phyloP scores from a whole-genome alignment of 2,113 vertebrate genomes.

The Odontesthes bonariensis region DNA sequence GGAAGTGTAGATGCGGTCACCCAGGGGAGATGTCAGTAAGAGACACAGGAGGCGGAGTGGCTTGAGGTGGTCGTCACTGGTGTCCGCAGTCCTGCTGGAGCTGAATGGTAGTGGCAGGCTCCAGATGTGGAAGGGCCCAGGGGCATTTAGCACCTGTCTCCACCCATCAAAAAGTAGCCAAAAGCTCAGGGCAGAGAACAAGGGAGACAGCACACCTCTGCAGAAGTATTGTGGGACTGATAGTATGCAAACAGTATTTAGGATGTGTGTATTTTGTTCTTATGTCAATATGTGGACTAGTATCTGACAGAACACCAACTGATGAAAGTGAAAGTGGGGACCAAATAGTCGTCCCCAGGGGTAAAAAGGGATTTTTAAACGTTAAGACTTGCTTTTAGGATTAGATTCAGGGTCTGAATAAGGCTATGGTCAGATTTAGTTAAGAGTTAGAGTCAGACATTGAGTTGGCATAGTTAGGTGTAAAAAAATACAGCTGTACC shows the following conservation, averaged over 20 bases:
- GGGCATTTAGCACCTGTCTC: constrained; percentile 37
- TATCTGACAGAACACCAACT: too few relatives aligned
- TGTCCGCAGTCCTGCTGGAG: constrained; percentile 19
- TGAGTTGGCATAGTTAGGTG: too few relatives aligned
- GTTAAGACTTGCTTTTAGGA: too few relatives aligned
- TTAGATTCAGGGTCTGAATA: too few relatives aligned
- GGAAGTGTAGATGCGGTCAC: not conserved
- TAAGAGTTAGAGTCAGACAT: too few relatives aligned
- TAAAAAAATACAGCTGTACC: too few relatives aligned
- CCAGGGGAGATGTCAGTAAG: constrained; percentile 15
- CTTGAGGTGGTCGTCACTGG: constrained; percentile 46
- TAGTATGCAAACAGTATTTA: constrained; percentile 18
- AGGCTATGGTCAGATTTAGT: too few relatives aligned
- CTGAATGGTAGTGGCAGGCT: constrained; percentile 63
- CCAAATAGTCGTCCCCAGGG: too few relatives aligned
- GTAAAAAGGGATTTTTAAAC: too few relatives aligned
- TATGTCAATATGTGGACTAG: too few relatives aligned
- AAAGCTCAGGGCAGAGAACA: constrained; percentile 23
- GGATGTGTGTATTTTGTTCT: constrained; percentile 28
- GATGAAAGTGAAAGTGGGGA: too few relatives aligned
- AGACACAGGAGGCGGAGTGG: constrained; percentile 8
- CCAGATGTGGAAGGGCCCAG: constrained; percentile 63
- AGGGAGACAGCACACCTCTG: constrained; percentile 1
- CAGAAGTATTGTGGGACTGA: constrained; percentile 22
- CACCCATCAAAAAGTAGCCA: constrained; percentile 51